Conservation (phyloP, 2,888 invertebrate species). For the Protonemura montana region DNA sequence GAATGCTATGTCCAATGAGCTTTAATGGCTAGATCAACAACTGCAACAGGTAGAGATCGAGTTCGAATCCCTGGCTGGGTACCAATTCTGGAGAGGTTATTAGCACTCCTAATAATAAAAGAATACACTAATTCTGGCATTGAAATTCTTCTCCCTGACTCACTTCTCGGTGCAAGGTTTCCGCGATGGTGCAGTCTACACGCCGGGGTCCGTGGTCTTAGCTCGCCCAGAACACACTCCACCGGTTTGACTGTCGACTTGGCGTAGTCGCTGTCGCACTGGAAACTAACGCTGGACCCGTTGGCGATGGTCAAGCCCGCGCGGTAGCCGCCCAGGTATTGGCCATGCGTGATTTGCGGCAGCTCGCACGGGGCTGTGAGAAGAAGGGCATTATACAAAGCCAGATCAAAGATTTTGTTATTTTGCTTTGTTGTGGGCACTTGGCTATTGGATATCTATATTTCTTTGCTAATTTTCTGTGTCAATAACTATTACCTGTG, state of each 20-base stretch:
- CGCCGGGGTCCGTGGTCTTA: conserved; percentile 66
- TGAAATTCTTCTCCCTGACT: neutral
- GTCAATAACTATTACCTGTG: neutral
- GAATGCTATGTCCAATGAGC: too few species aligned
- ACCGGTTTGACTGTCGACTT: conserved; percentile 61
- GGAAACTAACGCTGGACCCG: conserved; percentile 78
- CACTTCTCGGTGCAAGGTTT: conserved; percentile 18
- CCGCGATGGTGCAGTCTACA: conserved; percentile 57
- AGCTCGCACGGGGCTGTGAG: conserved; percentile 73
- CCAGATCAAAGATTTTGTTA: too few species aligned
- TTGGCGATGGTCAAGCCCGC: conserved; percentile 83
- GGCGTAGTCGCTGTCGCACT: conserved; percentile 67
- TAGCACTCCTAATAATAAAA: too few species aligned
- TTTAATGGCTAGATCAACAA: too few species aligned
- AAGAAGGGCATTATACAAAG: too few species aligned
- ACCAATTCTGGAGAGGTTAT: too few species aligned
- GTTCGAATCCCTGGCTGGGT: too few species aligned
- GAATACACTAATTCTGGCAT: too few species aligned
- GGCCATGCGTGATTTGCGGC: conserved; percentile 71
- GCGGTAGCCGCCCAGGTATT: conserved; percentile 80
- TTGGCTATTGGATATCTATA: too few species aligned
- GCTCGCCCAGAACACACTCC: conserved; percentile 70
- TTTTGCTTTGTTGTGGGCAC: too few species aligned
- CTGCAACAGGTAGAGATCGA: too few species aligned
- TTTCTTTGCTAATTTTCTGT: conserved; percentile 3